Evolutionary conservation across 2,113 vertebrate species (phyloP).

Genomic region (Myrmecobius fasciatus): DNA sequence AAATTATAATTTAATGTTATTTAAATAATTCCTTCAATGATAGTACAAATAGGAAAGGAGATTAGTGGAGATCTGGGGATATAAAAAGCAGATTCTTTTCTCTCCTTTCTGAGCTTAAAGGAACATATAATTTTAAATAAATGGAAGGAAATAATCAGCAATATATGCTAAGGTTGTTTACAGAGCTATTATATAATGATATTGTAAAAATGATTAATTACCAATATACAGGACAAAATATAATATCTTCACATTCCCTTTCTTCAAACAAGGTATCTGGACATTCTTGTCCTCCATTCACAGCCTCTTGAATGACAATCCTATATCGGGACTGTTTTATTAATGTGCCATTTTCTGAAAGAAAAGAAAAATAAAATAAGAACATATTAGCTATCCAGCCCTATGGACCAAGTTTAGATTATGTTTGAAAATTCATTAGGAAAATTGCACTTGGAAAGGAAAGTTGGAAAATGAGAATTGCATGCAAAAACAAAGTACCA

Average conservation of each 20-base stretch:
- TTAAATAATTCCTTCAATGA: constrained; percentile 16
- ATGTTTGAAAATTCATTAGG: not conserved
- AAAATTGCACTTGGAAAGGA: not conserved
- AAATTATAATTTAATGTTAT: not conserved
- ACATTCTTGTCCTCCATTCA: constrained; percentile 92
- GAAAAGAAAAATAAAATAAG: constrained; percentile 67
- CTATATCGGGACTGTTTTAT: constrained; percentile 93
- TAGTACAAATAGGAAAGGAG: not conserved
- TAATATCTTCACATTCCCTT: constrained; percentile 93
- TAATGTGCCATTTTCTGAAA: constrained; percentile 87
- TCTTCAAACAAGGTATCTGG: constrained; percentile 97
- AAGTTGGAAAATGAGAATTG: not conserved
- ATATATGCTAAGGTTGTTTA: not conserved
- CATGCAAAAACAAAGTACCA: not conserved
- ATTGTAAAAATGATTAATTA: constrained; percentile 56
- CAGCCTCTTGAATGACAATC: constrained; percentile 90
- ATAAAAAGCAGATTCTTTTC: not conserved
- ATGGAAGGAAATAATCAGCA: constrained; percentile 10
- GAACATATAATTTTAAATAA: not conserved
- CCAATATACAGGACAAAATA: constrained; percentile 91
- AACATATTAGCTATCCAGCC: constrained; percentile 1
- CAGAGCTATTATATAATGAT: not conserved
- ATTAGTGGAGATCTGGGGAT: not conserved
- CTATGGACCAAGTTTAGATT: not conserved
- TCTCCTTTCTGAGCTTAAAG: constrained; percentile 15